Evolutionary conservation across 1,140 invertebrate species (phyloP), one percentile per base, ranked within the genome.

Genomic region (Drosophila asahinai): DNA sequence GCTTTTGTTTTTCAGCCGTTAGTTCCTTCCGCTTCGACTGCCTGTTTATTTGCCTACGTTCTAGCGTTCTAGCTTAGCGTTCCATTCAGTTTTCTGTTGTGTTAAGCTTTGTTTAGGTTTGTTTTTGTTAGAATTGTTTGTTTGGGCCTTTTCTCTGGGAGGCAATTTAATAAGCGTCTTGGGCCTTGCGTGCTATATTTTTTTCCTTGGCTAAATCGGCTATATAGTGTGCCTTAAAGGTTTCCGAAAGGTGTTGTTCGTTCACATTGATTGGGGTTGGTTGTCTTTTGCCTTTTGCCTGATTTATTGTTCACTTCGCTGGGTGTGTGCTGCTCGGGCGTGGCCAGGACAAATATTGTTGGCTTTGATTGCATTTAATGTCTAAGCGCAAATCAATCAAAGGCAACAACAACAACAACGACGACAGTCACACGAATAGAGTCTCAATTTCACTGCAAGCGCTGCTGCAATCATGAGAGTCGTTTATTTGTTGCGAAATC

Each of bases 1-100:
- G 86, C 86, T 91, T 90, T 90, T 90, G 86, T 91, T 91, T 86
- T 80, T 71, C 57, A 91, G 86, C 86, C 86, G 87, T 82, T 81
- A 91, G 76, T 86, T 91, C 76, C 86, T 90, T 90, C 86, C 86
- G 86, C 60, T 83, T 63, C 47, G 45, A 40, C 67, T 60, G 57
- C 33, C 54, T 80, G 58, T 65, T 64, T 72, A 51, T 60, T 67
- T 76, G 70, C 49, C 68, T 68, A 70, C 49, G 12, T 59, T 59
- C 19, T 59, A 55, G 49, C 40, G 25, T 48, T 66, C 38, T 38
- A 65, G 27, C 27, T 30, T 30, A 30, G 17, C 15, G 42, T 38
- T 38, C 17, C 30, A 33, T 33, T 33, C 30, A 33, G 30, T 33
- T 1, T 33, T 8, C 15, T 55, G 14, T 38, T 38, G 12, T 5